These are phyloP conservation scores for Charaxes varanes DNA, from an alignment of 1,140 invertebrate species.

Conservation along the genomic window DNA sequence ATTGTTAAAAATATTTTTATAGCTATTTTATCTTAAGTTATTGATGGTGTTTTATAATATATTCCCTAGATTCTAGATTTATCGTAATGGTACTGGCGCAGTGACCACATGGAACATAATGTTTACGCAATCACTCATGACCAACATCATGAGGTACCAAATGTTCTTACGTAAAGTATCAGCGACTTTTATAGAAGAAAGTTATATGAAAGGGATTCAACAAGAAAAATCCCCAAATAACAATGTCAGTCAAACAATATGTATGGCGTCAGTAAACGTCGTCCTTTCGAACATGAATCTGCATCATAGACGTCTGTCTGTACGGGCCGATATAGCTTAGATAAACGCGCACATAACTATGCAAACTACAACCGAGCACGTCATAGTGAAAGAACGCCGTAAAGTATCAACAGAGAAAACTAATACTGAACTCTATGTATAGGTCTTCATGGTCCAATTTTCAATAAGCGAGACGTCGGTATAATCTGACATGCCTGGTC, in stretches of 20 bases:
- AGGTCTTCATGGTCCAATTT: slow-evolving; percentile 24
- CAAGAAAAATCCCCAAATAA: not conserved
- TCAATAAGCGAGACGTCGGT: slow-evolving; percentile 6
- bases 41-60: too few relatives aligned
- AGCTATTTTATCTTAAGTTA: too few relatives aligned
- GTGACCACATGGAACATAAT: too few relatives aligned
- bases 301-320: slow-evolving; percentile 35
- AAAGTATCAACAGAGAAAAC: slow-evolving; percentile 17
- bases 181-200: too few relatives aligned
- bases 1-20: too few relatives aligned
- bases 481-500: slow-evolving; percentile 22
- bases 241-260: slow-evolving; percentile 2
- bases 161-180: too few relatives aligned
- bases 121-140: too few relatives aligned
- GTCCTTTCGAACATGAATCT: slow-evolving; percentile 17
- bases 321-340: slow-evolving; percentile 59
- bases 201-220: not conserved
- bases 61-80: too few relatives aligned
- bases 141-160: too few relatives aligned
- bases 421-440: slow-evolving; percentile 30
- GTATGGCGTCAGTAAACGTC: slow-evolving; percentile 5
- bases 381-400: slow-evolving; percentile 20
- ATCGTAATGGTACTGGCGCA: too few relatives aligned
- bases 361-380: slow-evolving; percentile 48
- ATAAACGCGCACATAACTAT: slow-evolving; percentile 66